Percentiles rank a stretch among this genome's conserved stretches.
These are phyloP conservation scores for Dipodomys spectabilis DNA, from an alignment of 2,113 vertebrate species.

Conservation along the genomic window DNA sequence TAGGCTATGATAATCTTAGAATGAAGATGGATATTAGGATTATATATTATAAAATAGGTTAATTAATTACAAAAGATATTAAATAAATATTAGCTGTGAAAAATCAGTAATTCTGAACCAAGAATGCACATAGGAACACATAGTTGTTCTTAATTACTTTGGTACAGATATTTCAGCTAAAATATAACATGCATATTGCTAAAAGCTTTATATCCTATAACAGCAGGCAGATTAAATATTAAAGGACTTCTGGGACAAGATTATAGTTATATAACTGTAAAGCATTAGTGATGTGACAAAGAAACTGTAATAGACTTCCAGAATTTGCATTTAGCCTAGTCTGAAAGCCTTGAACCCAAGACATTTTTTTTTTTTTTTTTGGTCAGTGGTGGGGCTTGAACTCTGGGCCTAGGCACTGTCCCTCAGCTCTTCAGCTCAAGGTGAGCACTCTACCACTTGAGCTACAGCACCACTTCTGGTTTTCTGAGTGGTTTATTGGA, in stretches of 20 bases:
- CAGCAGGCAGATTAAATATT: neutral
- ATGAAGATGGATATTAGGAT: neutral
- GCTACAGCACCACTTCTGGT: too few relatives aligned
- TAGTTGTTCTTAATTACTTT: neutral
- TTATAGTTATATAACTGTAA: neutral
- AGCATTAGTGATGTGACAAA: neutral
- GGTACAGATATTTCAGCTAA: conserved; percentile 30
- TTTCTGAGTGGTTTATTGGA: too few relatives aligned
- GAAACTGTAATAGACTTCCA: neutral
- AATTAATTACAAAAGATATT: neutral
- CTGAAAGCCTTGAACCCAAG: neutral
- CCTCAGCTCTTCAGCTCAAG: too few relatives aligned
- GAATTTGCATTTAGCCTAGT: neutral
- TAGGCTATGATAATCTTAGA: neutral
- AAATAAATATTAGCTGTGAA: conserved; percentile 6
- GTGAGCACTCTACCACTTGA: too few relatives aligned
- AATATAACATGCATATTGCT: neutral
- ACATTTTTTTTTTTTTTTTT: neutral
- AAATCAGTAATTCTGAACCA: conserved; percentile 37
- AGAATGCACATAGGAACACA: neutral
- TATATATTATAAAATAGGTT: neutral
- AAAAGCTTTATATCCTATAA: neutral
- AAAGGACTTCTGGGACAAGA: neutral
- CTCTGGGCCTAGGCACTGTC: too few relatives aligned
- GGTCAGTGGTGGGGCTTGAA: too few relatives aligned